These are phyloP conservation scores for Thunnus thynnus DNA, from an alignment of 2,113 vertebrate genomes.

Conservation along the genomic window DNA sequence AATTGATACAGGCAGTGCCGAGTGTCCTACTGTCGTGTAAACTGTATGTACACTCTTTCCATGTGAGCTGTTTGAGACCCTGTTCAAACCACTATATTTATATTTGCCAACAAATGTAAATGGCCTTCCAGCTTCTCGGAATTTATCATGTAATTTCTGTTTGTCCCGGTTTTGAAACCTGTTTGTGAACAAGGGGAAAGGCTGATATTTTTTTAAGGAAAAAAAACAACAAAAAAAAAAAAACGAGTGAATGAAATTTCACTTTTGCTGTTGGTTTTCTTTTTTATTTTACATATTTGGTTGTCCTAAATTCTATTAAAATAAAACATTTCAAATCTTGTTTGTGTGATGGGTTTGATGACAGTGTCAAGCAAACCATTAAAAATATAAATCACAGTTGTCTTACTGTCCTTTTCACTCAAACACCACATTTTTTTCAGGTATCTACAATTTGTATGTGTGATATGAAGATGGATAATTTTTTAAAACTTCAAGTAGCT, in stretches of 20 bases:
- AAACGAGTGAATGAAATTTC: constrained; percentile 71
- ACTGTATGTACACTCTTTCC: constrained; percentile 82
- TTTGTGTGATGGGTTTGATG: constrained; percentile 76
- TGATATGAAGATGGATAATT: neutral
- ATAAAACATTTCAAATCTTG: constrained; percentile 83
- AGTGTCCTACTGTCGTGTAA: constrained; percentile 79
- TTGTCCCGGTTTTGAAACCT: constrained; percentile 74
- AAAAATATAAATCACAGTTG: constrained; percentile 60
- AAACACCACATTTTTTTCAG: neutral
- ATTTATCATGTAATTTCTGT: constrained; percentile 76
- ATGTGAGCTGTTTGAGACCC: constrained; percentile 81
- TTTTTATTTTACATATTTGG: constrained; percentile 83
- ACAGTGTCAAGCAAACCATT: constrained; percentile 72
- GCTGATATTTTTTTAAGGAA: constrained; percentile 86
- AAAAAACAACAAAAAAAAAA: constrained; percentile 54
- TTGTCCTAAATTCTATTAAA: constrained; percentile 84
- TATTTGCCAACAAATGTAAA: constrained; percentile 86
- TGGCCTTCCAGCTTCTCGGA: constrained; percentile 83
- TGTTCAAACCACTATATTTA: constrained; percentile 89
- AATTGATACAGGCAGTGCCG: constrained; percentile 79
- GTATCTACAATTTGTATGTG: too few relatives aligned
- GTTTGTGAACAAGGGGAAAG: constrained; percentile 83
- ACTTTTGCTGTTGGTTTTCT: constrained; percentile 78
- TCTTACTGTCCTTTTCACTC: constrained; percentile 48
- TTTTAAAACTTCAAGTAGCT: too few relatives aligned